Conservation (phyloP, 2,797 vertebrate species). For the Enteromius argenteus region DNA sequence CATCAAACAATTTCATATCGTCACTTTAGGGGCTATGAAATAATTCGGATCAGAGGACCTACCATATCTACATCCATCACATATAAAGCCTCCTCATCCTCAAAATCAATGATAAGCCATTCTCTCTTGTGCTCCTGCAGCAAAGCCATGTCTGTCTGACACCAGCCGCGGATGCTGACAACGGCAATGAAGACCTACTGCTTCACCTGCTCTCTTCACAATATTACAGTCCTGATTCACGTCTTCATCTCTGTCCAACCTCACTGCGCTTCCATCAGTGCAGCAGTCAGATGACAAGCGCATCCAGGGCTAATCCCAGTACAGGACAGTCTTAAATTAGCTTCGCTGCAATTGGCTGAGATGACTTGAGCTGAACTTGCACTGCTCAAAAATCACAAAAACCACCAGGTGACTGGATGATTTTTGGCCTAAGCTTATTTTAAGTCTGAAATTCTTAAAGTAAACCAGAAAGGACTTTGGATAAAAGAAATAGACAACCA, state of each 20-base stretch:
- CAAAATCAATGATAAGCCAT: conserved; percentile 76
- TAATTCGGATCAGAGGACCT: conserved; percentile 57
- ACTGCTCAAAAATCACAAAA: neutral
- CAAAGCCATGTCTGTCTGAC: conserved; percentile 67
- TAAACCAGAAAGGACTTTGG: neutral
- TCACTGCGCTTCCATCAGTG: conserved; percentile 46
- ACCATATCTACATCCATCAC: conserved; percentile 82
- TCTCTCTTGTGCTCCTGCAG: conserved; percentile 65
- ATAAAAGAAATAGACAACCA: neutral
- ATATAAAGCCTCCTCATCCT: conserved; percentile 74
- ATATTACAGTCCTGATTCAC: conserved; percentile 6
- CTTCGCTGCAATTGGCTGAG: conserved; percentile 44
- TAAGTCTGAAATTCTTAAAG: neutral
- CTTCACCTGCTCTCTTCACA: conserved; percentile 17
- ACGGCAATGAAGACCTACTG: neutral
- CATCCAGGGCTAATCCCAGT: conserved; percentile 68
- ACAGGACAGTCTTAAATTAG: conserved; percentile 71
- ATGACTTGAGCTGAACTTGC: neutral
- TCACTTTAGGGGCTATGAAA: conserved; percentile 4
- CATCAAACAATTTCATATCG: neutral
- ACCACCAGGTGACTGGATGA: neutral
- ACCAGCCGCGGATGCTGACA: neutral
- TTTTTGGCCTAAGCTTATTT: neutral
- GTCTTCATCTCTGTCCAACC: conserved; percentile 4
- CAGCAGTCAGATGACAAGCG: conserved; percentile 59